Evolutionary conservation across 1,140 invertebrate genomes (phyloP).

Genomic region (Drosophila carrolli): DNA sequence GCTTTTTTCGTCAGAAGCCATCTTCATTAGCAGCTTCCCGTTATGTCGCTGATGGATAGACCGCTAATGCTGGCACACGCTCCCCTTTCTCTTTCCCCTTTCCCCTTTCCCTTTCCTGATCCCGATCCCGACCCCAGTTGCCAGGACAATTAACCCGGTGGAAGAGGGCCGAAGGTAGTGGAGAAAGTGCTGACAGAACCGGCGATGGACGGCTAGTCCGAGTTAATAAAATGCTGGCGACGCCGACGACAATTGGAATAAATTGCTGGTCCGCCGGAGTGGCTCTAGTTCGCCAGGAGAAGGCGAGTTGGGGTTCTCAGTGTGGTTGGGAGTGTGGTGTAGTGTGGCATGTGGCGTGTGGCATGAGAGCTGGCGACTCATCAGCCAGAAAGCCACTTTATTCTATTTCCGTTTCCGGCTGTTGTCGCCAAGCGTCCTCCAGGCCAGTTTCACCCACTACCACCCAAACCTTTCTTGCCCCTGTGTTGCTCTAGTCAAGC

Average conservation of each 20-base stretch:
- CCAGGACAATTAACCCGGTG: conserved; percentile 59
- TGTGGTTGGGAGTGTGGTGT: neutral
- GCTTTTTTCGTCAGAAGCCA: conserved; percentile 1
- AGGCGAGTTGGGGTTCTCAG: conserved; percentile 23
- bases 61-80: neutral
- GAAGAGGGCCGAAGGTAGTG: conserved; percentile 33
- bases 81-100: no score
- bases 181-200: conserved; percentile 12
- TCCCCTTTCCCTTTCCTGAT: no score
- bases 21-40: conserved; percentile 25
- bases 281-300: conserved; percentile 3
- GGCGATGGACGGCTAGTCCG: conserved; percentile 3
- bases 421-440: conserved; percentile 61
- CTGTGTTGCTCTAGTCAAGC: conserved; percentile 59
- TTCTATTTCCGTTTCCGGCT: conserved; percentile 81
- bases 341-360: conserved; percentile 8
- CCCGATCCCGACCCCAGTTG: conserved; percentile 3
- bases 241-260: conserved; percentile 63
- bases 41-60: conserved; percentile 27
- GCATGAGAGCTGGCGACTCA: conserved; percentile 44
- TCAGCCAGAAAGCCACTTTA: conserved; percentile 78
- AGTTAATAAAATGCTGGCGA: conserved; percentile 70
- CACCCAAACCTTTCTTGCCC: neutral
- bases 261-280: conserved; percentile 41
- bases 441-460: neutral